Base-by-base conservation (phyloP, 2,888 invertebrate genomes). In the Polyploca ridens region DNA sequence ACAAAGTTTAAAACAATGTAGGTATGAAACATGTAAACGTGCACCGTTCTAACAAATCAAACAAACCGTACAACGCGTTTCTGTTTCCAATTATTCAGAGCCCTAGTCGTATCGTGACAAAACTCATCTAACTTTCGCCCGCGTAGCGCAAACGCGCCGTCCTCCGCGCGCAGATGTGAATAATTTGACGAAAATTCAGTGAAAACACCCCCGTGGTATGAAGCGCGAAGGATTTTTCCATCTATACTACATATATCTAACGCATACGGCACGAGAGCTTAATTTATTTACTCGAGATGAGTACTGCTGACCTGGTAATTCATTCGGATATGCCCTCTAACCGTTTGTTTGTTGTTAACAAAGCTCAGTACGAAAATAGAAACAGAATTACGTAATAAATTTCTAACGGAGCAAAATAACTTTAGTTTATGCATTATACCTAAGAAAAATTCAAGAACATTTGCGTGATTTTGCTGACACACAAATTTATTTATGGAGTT, bases 71-170 rank as follows among this genome's bases (percentile, higher is more conserved):
- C 71, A 64, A 62, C 65, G 66, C 75, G 54, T 54, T 54, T 10
- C 54, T 76, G 84, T 77, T 83, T 78, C 84, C 84, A 88, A 88
- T 88, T 87, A 89, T 83, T 79, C 83, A 72, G 78, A 74, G 71
- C 70, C 67, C 8, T 16, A 54, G 70, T 46, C 62, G 63, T 68
- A 78, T 77, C 79, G 77, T 76, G 81, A 80, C 82, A 77, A 79
- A 90, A 87, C 89, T 88, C 88, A 88, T 89, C 87, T 87, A 89
- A 89, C 87, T 89, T 88, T 78, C 66, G 76, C 63, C 60, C 61
- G 66, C 67, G 65, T 60, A 38, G 62, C 62, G 61, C 68, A 68
- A n/a, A 68, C 75, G 73, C 54, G 72, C 70, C 75, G 76, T 67
- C 69, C 69, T 73, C 73, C 74, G 68, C 72, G 68, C 73, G 75